A percentile compares a stretch with the other conserved stretches of the same genome.
Conservation (phyloP, 2,113 vertebrate genomes). For the Brevimyrus niger region DNA sequence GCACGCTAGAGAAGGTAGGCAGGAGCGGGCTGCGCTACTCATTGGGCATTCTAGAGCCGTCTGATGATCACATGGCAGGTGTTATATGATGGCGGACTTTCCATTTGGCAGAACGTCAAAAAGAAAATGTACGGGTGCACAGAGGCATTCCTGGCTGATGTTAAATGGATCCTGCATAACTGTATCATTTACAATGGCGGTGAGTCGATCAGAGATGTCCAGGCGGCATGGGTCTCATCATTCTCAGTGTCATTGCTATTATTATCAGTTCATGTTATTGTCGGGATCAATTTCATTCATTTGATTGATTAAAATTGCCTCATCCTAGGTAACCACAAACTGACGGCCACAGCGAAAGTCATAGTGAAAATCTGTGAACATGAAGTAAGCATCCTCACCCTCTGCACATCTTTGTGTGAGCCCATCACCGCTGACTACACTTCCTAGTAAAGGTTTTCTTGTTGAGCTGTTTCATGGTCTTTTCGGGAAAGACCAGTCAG, state of each 20-base stretch:
- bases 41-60: not conserved
- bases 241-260: not conserved
- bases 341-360: slow-evolving; percentile 95
- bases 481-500: not conserved
- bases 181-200: slow-evolving; percentile 99
- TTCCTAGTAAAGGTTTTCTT: not conserved
- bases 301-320: slow-evolving; percentile 13
- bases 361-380: slow-evolving; percentile 99
- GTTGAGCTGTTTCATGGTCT: not conserved
- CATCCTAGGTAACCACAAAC: slow-evolving; percentile 91
- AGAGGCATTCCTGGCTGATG: slow-evolving; percentile 94
- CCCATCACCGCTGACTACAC: not conserved
- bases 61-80: not conserved
- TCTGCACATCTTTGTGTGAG: not conserved
- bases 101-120: slow-evolving; percentile 76
- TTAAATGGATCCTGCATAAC: slow-evolving; percentile 99
- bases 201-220: slow-evolving; percentile 32
- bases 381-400: slow-evolving; percentile 65
- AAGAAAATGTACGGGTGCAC: slow-evolving; percentile 99
- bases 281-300: not conserved
- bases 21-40: not conserved
- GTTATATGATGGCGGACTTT: too few relatives aligned
- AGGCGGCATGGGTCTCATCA: not conserved
- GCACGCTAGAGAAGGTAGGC: slow-evolving; percentile 92
- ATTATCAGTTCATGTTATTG: not conserved